Evolutionary conservation across 2,797 vertebrate genomes (phyloP), one percentile per base, ranked within the genome.

Genomic region (Harpagifer antarcticus): DNA sequence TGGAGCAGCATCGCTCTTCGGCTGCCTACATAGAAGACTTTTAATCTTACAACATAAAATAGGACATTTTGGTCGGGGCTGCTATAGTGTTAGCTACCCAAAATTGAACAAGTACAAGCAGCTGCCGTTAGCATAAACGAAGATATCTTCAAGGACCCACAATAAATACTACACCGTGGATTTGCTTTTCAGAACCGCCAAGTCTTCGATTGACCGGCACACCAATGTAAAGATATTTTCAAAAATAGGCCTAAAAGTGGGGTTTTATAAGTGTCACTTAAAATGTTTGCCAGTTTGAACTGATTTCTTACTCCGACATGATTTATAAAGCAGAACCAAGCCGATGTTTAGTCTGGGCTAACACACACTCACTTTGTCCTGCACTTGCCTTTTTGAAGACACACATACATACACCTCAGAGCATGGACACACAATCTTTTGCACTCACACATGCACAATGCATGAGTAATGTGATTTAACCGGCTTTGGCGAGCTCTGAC

Each of bases 391-490:
- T 83, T 50, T 63, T 69, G 72, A 79, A 89, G 27, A 72, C 49
- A 44, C 49, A 61, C 23, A 47, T 16, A 62, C 60, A 49, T 27
- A 49, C 45, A 63, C 42, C 40, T 37, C 53, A 67, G 78, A 69
- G 72, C 52, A 31, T 16, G 58, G 55, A 50, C 62, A 53, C 68
- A 72, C 75, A 73, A 68, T 81, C 67, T 48, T 50, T 56, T 49
- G n/a, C 80, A 76, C 78, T 68, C 72, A 70, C 82, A 87, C 82
- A 82, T 62, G 45, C 83, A 90, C 74, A 86, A 87, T 87, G 86
- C 76, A 77, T 64, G 72, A 88, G 93, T 95, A 95, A 95, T 94
- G 91, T 94, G 94, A 95, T 95, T 95, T 94, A 91, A 91, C 92
- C 89, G 91, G 94, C 93, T 95, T 94, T 91, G 79, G 86, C 78